Evolutionary conservation across 2,888 invertebrate species (phyloP).

Genomic region (Embidobia sp.): DNA sequence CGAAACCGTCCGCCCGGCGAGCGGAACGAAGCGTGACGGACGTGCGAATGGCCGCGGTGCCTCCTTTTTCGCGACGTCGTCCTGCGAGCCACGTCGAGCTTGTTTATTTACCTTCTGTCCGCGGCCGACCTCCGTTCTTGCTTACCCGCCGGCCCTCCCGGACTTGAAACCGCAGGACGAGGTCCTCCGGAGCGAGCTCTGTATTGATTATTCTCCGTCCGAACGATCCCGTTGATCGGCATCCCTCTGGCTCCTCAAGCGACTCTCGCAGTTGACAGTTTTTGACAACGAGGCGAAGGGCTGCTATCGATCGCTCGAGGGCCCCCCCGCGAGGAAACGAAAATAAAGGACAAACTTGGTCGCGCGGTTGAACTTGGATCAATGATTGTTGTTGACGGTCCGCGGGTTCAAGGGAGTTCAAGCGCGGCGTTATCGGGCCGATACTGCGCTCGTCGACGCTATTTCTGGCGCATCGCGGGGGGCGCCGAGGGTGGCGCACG

Average conservation of each 20-base stretch:
- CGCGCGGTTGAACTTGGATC: slow-evolving; percentile 55
- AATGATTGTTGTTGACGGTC: slow-evolving; percentile 27
- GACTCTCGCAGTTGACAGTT: too few relatives aligned
- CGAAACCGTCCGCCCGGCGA: slow-evolving; percentile 57
- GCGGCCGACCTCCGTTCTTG: not conserved
- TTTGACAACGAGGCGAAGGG: too few relatives aligned
- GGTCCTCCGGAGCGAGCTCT: too few relatives aligned
- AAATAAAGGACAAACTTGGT: slow-evolving; percentile 9
- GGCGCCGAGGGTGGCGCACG: slow-evolving; percentile 35
- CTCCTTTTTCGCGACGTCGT: slow-evolving; percentile 60
- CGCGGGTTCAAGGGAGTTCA: slow-evolving; percentile 52
- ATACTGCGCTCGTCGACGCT: slow-evolving; percentile 38
- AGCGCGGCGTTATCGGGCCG: slow-evolving; percentile 33
- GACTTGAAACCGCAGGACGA: too few relatives aligned
- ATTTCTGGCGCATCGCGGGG: slow-evolving; percentile 58
- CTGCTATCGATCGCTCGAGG: not conserved
- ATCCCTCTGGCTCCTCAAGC: too few relatives aligned
- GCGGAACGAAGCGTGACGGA: slow-evolving; percentile 65
- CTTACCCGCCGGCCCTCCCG: too few relatives aligned
- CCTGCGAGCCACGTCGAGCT: slow-evolving; percentile 8
- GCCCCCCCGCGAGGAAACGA: too few relatives aligned
- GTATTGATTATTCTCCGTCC: too few relatives aligned
- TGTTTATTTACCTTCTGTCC: too few relatives aligned
- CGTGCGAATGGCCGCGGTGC: slow-evolving; percentile 63
- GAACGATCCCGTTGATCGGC: too few relatives aligned